These are phyloP conservation scores for Leptosomus discolor DNA, from an alignment of 2,113 vertebrate species.

Conservation along the genomic window DNA sequence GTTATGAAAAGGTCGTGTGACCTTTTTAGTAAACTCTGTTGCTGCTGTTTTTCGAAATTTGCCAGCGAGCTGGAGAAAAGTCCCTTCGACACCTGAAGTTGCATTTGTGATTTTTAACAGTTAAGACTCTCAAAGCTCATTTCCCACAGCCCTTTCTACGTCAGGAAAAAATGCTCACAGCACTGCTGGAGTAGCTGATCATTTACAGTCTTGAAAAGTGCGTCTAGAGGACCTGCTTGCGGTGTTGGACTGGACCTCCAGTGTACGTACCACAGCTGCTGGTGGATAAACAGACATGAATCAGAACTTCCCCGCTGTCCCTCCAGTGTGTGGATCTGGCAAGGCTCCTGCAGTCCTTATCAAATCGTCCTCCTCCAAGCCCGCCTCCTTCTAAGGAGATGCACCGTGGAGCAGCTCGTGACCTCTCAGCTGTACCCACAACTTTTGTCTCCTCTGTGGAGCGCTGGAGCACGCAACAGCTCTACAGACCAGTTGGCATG, in stretches of 20 bases:
- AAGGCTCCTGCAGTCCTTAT: neutral
- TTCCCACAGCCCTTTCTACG: neutral
- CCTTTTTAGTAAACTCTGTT: neutral
- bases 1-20: neutral
- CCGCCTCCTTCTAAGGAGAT: neutral
- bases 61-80: neutral
- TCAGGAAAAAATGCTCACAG: neutral
- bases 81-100: neutral
- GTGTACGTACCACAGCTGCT: fast-evolving
- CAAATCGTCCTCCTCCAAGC: neutral
- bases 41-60: neutral
- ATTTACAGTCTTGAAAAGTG: neutral
- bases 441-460: neutral
- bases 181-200: neutral
- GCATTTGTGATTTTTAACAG: neutral
- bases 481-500: neutral
- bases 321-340: neutral
- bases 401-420: neutral
- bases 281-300: neutral
- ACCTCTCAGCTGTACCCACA: neutral
- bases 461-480: neutral
- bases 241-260: neutral
- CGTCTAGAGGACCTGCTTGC: neutral
- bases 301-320: neutral
- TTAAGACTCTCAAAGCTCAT: neutral